Percentiles rank a stretch among this genome's conserved stretches.
Evolutionary conservation across 2,113 vertebrate species (phyloP).

Genomic region (Marcusenius ussheri): DNA sequence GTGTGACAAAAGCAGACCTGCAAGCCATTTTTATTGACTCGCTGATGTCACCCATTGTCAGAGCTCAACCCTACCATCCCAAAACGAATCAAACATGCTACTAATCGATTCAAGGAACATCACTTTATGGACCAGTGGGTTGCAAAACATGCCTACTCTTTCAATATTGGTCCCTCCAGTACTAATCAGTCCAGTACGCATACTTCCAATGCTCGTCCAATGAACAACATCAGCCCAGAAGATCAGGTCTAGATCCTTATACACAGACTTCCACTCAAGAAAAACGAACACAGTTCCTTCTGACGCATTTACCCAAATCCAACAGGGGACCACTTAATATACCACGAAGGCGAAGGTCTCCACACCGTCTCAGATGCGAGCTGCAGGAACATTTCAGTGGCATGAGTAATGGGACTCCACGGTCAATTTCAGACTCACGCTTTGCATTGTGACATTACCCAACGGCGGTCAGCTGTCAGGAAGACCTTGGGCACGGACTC

Average conservation of each 20-base stretch:
- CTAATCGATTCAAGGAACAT: background rate
- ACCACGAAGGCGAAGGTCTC: background rate
- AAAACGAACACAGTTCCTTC: background rate
- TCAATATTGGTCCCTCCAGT: background rate
- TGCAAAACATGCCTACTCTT: background rate
- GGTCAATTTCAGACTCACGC: background rate
- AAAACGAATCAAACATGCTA: background rate
- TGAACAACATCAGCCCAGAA: background rate
- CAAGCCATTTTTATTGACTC: background rate
- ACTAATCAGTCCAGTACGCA: background rate
- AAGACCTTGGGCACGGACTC: background rate
- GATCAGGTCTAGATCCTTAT: background rate
- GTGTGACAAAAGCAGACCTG: background rate
- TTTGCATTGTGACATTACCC: slow-evolving; percentile 3
- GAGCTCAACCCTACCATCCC: background rate
- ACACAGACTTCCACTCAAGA: background rate
- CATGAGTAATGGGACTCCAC: background rate
- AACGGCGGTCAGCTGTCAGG: background rate
- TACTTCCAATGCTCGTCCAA: background rate
- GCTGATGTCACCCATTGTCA: background rate
- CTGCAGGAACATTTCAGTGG: background rate
- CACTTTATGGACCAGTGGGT: background rate
- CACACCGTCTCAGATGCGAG: background rate
- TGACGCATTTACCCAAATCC: background rate
- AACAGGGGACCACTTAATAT: background rate